phyloP scores from a whole-genome alignment of 2,113 vertebrate species.

The Aptenodytes forsteri region DNA sequence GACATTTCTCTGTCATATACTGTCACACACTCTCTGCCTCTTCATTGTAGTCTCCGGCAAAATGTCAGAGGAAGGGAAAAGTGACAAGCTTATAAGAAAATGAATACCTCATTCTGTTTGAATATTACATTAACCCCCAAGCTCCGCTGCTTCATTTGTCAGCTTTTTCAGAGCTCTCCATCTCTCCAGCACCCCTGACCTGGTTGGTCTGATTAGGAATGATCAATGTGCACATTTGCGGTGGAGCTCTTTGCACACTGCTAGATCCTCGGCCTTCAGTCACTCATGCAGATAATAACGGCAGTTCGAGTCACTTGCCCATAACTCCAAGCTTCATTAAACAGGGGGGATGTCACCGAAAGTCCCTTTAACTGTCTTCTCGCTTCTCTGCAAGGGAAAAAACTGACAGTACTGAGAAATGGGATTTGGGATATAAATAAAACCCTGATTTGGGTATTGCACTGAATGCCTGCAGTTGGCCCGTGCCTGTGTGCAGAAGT shows the following conservation, averaged over 20 bases:
- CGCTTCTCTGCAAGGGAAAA: conserved; percentile 11
- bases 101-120: conserved; percentile 64
- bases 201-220: conserved; percentile 77
- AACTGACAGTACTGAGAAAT: conserved; percentile 58
- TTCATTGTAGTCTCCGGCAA: neutral
- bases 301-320: conserved; percentile 80
- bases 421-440: conserved; percentile 65
- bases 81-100: conserved; percentile 59
- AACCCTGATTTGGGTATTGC: neutral
- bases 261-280: conserved; percentile 77
- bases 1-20: neutral
- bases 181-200: conserved; percentile 70
- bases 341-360: conserved; percentile 80
- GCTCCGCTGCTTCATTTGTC: conserved; percentile 72
- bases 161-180: conserved; percentile 69
- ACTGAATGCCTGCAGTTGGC: neutral
- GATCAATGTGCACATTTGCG: conserved; percentile 82
- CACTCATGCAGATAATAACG: conserved; percentile 85
- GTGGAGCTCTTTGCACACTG: conserved; percentile 72
- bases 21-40: neutral
- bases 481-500: neutral
- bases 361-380: conserved; percentile 74
- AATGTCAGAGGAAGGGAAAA: conserved; percentile 48
- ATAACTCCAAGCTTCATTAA: conserved; percentile 84
- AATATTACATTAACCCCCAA: conserved; percentile 70